Evolutionary conservation across 2,797 vertebrate genomes (phyloP).

Genomic region (Myiotriccus ornatus): DNA sequence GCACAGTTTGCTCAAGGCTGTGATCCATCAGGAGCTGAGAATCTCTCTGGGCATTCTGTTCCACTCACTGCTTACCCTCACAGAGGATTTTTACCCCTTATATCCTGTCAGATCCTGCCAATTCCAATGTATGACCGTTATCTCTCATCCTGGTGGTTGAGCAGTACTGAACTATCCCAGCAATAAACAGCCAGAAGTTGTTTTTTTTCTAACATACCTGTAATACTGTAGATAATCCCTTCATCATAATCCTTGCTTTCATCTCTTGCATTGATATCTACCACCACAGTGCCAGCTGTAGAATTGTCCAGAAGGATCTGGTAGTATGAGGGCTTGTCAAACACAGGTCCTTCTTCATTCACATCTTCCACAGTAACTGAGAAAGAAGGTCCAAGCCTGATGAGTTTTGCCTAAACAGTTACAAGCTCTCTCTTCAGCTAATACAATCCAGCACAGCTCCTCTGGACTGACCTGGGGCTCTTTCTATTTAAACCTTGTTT

Average conservation of each 20-base stretch:
- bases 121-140: neutral
- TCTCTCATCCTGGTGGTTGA: neutral
- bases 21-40: neutral
- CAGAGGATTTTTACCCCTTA: neutral
- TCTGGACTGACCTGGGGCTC: neutral
- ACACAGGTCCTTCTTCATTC: conserved; percentile 60
- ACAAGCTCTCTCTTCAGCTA: neutral
- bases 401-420: neutral
- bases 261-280: conserved; percentile 63
- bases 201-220: conserved; percentile 28
- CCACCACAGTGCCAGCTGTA: conserved; percentile 18
- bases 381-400: neutral
- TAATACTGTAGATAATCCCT: conserved; percentile 59
- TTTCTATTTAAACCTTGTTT: neutral
- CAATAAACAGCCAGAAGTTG: neutral
- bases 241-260: conserved; percentile 46
- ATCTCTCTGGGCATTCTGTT: neutral
- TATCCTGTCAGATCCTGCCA: neutral
- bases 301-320: conserved; percentile 47
- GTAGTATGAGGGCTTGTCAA: conserved; percentile 53
- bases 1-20: neutral
- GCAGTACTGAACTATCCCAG: neutral
- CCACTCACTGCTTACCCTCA: neutral
- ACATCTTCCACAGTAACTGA: conserved; percentile 62
- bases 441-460: neutral